Evolutionary conservation across 2,888 invertebrate genomes (phyloP), one percentile per base, ranked within the genome.

Genomic region (Scotopteryx bipunctaria): DNA sequence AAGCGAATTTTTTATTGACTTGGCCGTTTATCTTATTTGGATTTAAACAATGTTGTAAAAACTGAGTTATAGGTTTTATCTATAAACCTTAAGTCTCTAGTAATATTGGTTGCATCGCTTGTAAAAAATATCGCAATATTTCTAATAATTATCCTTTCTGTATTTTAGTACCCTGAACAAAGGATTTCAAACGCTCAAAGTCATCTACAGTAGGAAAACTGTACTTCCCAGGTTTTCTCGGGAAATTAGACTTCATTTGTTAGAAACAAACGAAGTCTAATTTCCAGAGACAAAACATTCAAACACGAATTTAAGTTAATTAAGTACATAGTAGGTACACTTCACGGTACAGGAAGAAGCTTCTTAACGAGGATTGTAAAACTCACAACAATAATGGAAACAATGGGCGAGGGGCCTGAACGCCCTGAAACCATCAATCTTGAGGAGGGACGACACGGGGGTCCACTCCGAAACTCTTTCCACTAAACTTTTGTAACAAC

Each of bases 401-500:
- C 77, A 78, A 82, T 78, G 71, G 77, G 61, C 57, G 58, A 66
- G 63, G 69, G 65, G 57, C 64, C 62, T 73, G 51, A 69, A 69
- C 73, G 72, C 70, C 71, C 71, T 77, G 69, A 68, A 75, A 69
- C 75, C 80, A 86, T 86, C 84, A 84, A 87, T 86, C 85, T 86
- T 79, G 63, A 73, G 64, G 73, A 76, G 71, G 79, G 78, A 76
- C 73, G 82, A 83, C 83, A 77, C 81, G 70, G 79, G 83, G 82
- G 81, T 80, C 81, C 80, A 81, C 80, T 79, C 74, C 66, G 66
- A 74, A 81, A 84, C 83, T 82, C 83, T 83, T 83, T 80, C 73
- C 68, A 70, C 75, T 71, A 76, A 84, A 85, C 76, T 83, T 84
- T 83, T 79, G 78, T 77, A 81, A 80, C 81, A 76, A 73, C 70